phyloP scores from a whole-genome alignment of 2,113 vertebrate species.

The Eclectus roratus region DNA sequence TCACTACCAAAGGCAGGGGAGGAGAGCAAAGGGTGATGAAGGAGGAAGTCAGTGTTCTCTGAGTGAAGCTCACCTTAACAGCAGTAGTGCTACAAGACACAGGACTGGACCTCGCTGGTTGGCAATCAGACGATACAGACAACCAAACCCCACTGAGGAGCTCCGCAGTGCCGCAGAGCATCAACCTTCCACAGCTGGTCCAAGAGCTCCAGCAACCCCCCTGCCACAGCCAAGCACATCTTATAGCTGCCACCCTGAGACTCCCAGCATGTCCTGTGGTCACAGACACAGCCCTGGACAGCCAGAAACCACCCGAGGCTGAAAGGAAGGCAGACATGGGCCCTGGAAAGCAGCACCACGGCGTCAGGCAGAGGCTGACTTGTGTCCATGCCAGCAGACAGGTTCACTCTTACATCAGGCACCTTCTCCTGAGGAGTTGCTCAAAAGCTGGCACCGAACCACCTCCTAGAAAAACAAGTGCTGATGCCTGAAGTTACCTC shows the following conservation, averaged over 20 bases:
- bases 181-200: accelerated
- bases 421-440: neutral
- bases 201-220: neutral
- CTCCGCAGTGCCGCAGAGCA: neutral
- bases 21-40: neutral
- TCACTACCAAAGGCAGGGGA: neutral
- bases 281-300: neutral
- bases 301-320: neutral
- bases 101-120: accelerated
- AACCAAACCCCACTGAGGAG: neutral
- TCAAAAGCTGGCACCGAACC: neutral
- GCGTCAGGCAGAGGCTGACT: neutral
- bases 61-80: neutral
- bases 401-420: neutral
- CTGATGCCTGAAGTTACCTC: neutral
- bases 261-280: accelerated
- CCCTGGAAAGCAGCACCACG: neutral
- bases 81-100: neutral
- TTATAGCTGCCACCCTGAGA: accelerated
- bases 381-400: neutral
- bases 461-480: neutral
- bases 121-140: neutral
- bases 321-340: neutral
- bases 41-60: neutral
- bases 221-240: neutral